phyloP scores from a whole-genome alignment of 1,140 invertebrate genomes.

The Brachystomella parvula region DNA sequence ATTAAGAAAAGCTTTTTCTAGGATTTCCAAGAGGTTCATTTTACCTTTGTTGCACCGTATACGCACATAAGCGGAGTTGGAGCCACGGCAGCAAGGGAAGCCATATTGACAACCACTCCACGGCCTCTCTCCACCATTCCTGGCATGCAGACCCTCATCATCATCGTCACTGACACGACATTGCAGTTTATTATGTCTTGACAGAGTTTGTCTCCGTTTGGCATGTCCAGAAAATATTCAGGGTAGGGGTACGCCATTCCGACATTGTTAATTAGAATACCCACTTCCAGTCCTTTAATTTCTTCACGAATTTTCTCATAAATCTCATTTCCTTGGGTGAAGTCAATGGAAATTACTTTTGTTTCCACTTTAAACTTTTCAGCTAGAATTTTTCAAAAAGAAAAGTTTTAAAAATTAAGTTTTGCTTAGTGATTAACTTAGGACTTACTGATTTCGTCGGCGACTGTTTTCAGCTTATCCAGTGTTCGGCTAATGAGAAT shows the following conservation, averaged over 20 bases:
- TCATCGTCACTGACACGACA: slow-evolving; percentile 63
- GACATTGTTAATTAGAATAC: slow-evolving; percentile 90
- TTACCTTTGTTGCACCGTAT: slow-evolving; percentile 81
- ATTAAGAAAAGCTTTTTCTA: slow-evolving; percentile 17
- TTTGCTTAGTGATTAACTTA: slow-evolving; percentile 9
- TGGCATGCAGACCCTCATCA: slow-evolving; percentile 77
- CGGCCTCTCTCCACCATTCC: slow-evolving; percentile 73
- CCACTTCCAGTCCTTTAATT: slow-evolving; percentile 71
- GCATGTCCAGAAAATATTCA: slow-evolving; percentile 66
- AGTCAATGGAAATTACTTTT: slow-evolving; percentile 74
- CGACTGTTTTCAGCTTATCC: slow-evolving; percentile 69
- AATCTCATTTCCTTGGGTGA: slow-evolving; percentile 60
- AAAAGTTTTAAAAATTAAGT: neutral
- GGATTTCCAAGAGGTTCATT: neutral
- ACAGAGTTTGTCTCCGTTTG: slow-evolving; percentile 47
- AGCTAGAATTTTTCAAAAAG: slow-evolving; percentile 46
- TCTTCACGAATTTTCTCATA: slow-evolving; percentile 68
- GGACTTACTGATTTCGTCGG: slow-evolving; percentile 64
- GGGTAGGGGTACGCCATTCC: slow-evolving; percentile 84
- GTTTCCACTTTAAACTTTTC: slow-evolving; percentile 66
- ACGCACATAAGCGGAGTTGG: slow-evolving; percentile 75
- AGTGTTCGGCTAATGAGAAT: slow-evolving; percentile 79
- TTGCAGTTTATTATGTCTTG: slow-evolving; percentile 61
- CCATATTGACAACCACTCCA: slow-evolving; percentile 87
- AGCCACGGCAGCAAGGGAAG: slow-evolving; percentile 69